These are phyloP conservation scores for Trachelus tabidus DNA, from an alignment of 2,888 invertebrate genomes.

Conservation along the genomic window DNA sequence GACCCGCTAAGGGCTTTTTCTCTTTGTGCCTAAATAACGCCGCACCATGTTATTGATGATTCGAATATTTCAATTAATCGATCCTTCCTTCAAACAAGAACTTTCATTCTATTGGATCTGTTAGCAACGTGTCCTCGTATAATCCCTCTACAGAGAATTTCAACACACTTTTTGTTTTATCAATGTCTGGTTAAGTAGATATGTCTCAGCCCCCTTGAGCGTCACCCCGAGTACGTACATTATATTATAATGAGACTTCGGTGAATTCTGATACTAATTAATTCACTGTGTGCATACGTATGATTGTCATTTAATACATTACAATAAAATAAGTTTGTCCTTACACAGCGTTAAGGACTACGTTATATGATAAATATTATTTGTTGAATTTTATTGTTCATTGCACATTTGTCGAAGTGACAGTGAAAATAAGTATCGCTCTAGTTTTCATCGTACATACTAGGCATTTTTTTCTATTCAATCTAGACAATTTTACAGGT, in stretches of 20 bases:
- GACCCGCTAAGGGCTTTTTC: not conserved
- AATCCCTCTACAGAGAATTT: not conserved
- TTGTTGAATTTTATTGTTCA: not conserved
- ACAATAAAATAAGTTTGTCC: not conserved
- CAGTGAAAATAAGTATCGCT: not conserved
- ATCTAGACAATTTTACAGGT: not conserved
- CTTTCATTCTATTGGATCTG: not conserved
- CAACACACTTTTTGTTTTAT: not conserved
- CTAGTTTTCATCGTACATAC: not conserved
- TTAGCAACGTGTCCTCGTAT: not conserved
- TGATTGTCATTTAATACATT: not conserved
- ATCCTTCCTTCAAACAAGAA: not conserved
- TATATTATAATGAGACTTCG: not conserved
- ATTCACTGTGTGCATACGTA: not conserved
- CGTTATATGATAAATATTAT: not conserved
- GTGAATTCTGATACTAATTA: not conserved
- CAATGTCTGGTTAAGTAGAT: not conserved
- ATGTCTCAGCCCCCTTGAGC: not conserved
- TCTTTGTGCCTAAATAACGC: not conserved
- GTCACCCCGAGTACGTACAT: not conserved
- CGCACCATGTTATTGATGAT: not conserved
- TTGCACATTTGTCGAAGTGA: not conserved
- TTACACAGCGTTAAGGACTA: not conserved
- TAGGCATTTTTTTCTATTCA: not conserved
- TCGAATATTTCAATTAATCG: not conserved